These are phyloP conservation scores for Melanotaenia boesemani DNA, from an alignment of 2,797 vertebrate species.

Conservation along the genomic window DNA sequence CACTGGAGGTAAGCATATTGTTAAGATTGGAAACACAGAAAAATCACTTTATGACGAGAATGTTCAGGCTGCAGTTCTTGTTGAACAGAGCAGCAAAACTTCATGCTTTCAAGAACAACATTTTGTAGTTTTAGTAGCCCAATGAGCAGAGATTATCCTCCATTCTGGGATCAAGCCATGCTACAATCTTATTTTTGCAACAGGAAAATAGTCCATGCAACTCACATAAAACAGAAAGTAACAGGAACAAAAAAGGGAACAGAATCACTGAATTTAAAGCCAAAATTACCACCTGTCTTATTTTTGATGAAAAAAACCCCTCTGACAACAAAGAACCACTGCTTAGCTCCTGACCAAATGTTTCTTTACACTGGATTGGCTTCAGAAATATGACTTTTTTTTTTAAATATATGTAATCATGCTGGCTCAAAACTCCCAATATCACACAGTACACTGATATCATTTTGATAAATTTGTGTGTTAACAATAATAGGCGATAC, in stretches of 20 bases:
- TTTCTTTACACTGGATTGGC: constrained; percentile 19
- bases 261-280: constrained; percentile 35
- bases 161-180: constrained; percentile 67
- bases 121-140: constrained; percentile 36
- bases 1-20: constrained; percentile 50
- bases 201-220: constrained; percentile 76
- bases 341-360: constrained; percentile 3
- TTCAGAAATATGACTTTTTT: constrained; percentile 11
- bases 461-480: constrained; percentile 50
- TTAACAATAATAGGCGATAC: constrained; percentile 62
- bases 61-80: constrained; percentile 27
- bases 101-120: constrained; percentile 67
- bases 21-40: constrained; percentile 43
- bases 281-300: constrained; percentile 14
- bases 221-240: constrained; percentile 44
- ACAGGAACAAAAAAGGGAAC: constrained; percentile 40
- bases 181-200: constrained; percentile 55
- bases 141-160: constrained; percentile 46
- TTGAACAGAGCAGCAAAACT: constrained; percentile 34
- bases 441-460: constrained; percentile 67
- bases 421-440: constrained; percentile 57
- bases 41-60: constrained; percentile 21
- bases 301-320: constrained; percentile 19
- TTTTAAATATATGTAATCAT: constrained; percentile 54
- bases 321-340: constrained; percentile 23